Base-by-base conservation (phyloP, 2,888 invertebrate species). In the Eupithecia insigniata region DNA sequence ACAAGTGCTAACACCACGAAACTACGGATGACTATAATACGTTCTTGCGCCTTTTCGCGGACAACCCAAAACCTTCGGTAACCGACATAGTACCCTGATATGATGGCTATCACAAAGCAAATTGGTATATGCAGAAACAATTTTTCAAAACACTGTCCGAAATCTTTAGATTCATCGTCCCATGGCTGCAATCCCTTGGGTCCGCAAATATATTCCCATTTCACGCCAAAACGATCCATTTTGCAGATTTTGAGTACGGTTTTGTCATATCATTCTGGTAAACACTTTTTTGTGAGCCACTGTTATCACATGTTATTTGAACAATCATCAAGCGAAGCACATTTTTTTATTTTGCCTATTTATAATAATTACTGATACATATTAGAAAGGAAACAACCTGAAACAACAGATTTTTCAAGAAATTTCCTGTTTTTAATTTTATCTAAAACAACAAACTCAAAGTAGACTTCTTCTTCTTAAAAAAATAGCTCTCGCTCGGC, bases 111-210 rank as follows among this genome's bases (percentile, higher is more conserved):
- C 46, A 98, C 83, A 65, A 95, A 95, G 82, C 96, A 96, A 61
- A 96, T 89, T 22, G 98, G 98, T 80, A 97, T 95, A 88, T 97
- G 96, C 46, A 99, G 94, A 84, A 96, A 96, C 67, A 98, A 90
- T 89, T 97, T 96, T 89, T 98, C 98, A 87, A 98, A 98, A 89
- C 98, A 99, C 72, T 96, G 93, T 71, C 97, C 96, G 82, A 98
- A 95, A 91, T 98, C 98, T 84, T 96, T 96, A 46, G 95, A 95
- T 22, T 94, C 89, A 14, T 95, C 93, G 82, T 96, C 95, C 95
- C 97, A 97, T 32, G 97, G 95, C 74, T 93, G 92, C 68, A 98
- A 91, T 36, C 97, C 97, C 34, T 95, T 95, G n/a, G 96, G 95
- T 68, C 97, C 97, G 86, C 98, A 98, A 83, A 97, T 95, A 75